Evolutionary conservation across 2,888 invertebrate genomes (phyloP).

Genomic region (Drosophila antonietae): DNA sequence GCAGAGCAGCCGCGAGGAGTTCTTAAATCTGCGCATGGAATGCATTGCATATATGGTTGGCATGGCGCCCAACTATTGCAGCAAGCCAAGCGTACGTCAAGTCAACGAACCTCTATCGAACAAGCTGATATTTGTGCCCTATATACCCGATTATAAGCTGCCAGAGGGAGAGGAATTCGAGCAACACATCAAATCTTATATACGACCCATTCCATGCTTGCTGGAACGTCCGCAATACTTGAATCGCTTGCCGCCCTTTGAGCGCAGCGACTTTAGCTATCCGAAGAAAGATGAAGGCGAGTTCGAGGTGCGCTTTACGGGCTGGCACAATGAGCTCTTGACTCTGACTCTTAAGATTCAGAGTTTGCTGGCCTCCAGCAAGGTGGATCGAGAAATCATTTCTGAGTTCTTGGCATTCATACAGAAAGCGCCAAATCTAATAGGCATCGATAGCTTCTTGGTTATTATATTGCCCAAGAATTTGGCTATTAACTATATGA

Average conservation of each 20-base stretch:
- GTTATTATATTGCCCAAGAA: conserved; percentile 85
- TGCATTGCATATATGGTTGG: conserved; percentile 81
- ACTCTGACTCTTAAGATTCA: conserved; percentile 82
- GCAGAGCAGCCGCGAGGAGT: conserved; percentile 74
- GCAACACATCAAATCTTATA: conserved; percentile 70
- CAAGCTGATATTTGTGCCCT: conserved; percentile 76
- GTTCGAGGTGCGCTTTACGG: conserved; percentile 79
- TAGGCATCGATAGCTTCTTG: conserved; percentile 86
- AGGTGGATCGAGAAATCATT: conserved; percentile 83
- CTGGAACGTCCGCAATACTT: conserved; percentile 82
- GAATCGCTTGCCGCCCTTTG: conserved; percentile 83
- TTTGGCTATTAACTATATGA: conserved; percentile 86
- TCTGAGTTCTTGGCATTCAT: conserved; percentile 88
- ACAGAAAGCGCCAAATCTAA: conserved; percentile 86
- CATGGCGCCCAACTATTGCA: conserved; percentile 67
- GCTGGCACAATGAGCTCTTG: conserved; percentile 81
- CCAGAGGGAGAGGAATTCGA: conserved; percentile 69
- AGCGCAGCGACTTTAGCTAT: conserved; percentile 79
- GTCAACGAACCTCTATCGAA: conserved; percentile 40
- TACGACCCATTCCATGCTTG: conserved; percentile 82
- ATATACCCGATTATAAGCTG: conserved; percentile 82
- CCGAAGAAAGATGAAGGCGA: conserved; percentile 82
- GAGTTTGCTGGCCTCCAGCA: conserved; percentile 86
- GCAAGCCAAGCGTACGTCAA: conserved; percentile 55
- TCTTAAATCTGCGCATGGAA: conserved; percentile 80